Evolutionary conservation across 2,888 invertebrate species (phyloP).

Genomic region (Aelia acuminata): DNA sequence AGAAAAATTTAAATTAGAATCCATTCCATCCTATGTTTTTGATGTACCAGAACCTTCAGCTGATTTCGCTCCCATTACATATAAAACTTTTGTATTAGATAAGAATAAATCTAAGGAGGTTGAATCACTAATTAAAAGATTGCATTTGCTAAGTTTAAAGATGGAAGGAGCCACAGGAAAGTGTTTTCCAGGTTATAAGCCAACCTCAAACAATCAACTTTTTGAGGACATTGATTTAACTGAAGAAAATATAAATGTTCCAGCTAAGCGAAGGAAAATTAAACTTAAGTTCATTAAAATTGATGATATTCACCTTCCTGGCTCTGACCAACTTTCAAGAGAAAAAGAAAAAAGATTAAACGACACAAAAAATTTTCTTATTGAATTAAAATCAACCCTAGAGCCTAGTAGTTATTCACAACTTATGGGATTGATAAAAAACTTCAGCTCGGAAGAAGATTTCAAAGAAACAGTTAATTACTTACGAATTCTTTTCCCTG

Average conservation of each 20-base stretch:
- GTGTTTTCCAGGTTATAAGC: neutral
- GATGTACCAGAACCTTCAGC: constrained; percentile 19
- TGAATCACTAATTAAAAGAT: constrained; percentile 18
- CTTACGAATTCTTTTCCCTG: constrained; percentile 38
- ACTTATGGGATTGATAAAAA: constrained; percentile 45
- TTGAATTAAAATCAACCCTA: constrained; percentile 49
- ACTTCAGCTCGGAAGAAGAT: constrained; percentile 51
- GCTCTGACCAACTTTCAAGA: constrained; percentile 44
- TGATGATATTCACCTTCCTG: constrained; percentile 46
- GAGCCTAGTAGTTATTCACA: constrained; percentile 47
- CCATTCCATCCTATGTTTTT: constrained; percentile 29
- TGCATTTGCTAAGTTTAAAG: neutral
- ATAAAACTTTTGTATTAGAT: constrained; percentile 28
- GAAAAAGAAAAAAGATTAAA: constrained; percentile 55
- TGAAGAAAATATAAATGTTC: constrained; percentile 13
- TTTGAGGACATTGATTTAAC: neutral
- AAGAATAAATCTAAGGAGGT: neutral
- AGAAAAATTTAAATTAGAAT: constrained; percentile 39
- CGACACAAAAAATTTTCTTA: constrained; percentile 54
- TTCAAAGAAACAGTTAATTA: constrained; percentile 48
- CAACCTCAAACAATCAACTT: neutral
- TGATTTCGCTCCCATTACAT: constrained; percentile 24
- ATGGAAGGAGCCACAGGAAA: constrained; percentile 13
- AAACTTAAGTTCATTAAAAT: constrained; percentile 50
- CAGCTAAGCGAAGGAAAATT: constrained; percentile 57